These are phyloP conservation scores for Philotrypesis tridentata DNA, from an alignment of 1,140 invertebrate species.

Conservation along the genomic window DNA sequence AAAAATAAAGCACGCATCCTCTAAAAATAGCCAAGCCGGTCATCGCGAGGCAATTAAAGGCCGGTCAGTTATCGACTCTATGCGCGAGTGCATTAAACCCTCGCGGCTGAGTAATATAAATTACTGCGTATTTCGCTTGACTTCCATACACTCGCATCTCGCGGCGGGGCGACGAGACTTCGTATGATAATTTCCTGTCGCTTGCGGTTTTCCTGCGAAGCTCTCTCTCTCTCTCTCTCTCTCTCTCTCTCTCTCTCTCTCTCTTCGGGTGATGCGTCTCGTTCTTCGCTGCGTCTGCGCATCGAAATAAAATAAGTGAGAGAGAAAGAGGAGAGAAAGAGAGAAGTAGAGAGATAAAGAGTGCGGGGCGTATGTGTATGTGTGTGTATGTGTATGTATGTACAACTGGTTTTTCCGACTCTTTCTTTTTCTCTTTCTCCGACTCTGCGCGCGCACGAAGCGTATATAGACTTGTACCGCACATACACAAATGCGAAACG, in stretches of 20 bases:
- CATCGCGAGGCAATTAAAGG: slow-evolving; percentile 5
- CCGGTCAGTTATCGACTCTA: background rate
- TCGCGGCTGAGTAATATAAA: background rate
- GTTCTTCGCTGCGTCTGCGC: background rate
- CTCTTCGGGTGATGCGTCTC: background rate
- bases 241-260: too few relatives aligned
- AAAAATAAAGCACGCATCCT: background rate
- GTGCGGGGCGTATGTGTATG: too few relatives aligned
- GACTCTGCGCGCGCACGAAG: too few relatives aligned
- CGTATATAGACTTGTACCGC: background rate
- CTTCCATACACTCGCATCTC: background rate
- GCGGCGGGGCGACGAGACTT: background rate
- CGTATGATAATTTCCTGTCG: slow-evolving; percentile 20
- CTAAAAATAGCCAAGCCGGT: background rate
- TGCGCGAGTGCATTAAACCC: slow-evolving; percentile 5
- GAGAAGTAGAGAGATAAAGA: background rate
- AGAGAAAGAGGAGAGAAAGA: too few relatives aligned
- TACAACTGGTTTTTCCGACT: background rate
- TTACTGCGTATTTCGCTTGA: background rate
- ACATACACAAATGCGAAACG: background rate
- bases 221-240: too few relatives aligned
- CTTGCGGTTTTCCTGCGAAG: background rate
- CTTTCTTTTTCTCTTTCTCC: slow-evolving; percentile 9
- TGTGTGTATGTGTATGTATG: background rate
- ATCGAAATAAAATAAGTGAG: background rate